A percentile compares a stretch with the other conserved stretches of the same genome.
Conservation (phyloP, 37 sponge, comb jelly and placozoan species). For the Tethya wilhelma region DNA sequence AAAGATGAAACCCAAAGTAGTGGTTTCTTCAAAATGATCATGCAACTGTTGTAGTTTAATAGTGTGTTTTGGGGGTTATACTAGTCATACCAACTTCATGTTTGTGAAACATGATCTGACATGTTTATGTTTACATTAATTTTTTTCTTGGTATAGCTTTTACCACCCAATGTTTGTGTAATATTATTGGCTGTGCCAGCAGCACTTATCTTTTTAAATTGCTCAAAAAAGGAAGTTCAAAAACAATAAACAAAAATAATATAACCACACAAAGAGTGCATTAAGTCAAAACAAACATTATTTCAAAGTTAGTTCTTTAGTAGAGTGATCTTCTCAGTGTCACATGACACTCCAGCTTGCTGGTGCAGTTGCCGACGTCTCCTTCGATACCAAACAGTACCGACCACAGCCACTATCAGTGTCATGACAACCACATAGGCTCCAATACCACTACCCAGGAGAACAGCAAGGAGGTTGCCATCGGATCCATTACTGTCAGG, state of each 20-base stretch:
- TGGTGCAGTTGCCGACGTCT: not conserved
- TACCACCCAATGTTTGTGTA: too few species aligned
- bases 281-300: not conserved
- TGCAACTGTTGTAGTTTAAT: not conserved
- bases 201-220: not conserved
- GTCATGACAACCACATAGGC: not conserved
- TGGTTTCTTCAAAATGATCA: not conserved
- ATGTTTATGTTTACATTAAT: too few species aligned
- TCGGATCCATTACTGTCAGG: too few species aligned
- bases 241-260: not conserved
- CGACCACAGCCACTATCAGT: not conserved
- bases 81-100: too few species aligned
- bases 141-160: too few species aligned
- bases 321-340: not conserved
- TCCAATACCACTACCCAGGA: not conserved
- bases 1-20: slow-evolving; percentile 32
- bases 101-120: too few species aligned
- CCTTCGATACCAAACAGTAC: not conserved
- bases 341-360: not conserved
- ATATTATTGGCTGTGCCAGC: too few species aligned
- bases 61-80: too few species aligned
- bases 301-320: not conserved
- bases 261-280: not conserved
- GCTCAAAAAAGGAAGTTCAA: not conserved
- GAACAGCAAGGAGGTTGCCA: slow-evolving; percentile 6